Evolutionary conservation across 1,140 invertebrate genomes (phyloP).

Genomic region (Anastrepha ludens): DNA sequence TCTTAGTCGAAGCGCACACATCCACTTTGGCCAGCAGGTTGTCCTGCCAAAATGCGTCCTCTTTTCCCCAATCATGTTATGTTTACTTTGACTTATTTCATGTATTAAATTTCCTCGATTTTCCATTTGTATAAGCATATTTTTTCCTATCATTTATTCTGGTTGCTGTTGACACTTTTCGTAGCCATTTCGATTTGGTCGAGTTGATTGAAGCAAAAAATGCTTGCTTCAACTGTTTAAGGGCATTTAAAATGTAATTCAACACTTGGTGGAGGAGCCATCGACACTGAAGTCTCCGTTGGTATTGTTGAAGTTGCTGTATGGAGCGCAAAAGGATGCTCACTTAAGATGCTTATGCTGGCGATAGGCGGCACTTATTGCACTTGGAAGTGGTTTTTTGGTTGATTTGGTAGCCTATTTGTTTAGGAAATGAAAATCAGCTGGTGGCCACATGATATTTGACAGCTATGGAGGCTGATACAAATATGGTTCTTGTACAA

Average conservation of each 20-base stretch:
- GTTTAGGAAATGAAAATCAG: not conserved
- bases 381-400: not conserved
- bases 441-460: slow-evolving; percentile 31
- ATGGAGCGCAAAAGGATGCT: not conserved
- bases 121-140: not conserved
- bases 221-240: slow-evolving; percentile 41
- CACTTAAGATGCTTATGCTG: not conserved
- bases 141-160: slow-evolving; percentile 22
- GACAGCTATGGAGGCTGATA: not conserved
- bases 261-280: not conserved
- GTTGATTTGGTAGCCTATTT: not conserved
- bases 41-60: not conserved
- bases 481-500: not conserved
- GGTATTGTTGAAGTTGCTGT: not conserved
- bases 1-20: no score
- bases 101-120: slow-evolving; percentile 24
- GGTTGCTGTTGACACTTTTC: slow-evolving; percentile 20
- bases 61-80: not conserved
- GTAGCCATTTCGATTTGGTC: not conserved
- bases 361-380: slow-evolving; percentile 9
- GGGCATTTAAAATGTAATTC: slow-evolving; percentile 44
- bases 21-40: no score
- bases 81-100: slow-evolving; percentile 33
- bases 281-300: not conserved
- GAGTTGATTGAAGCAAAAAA: slow-evolving; percentile 20